Evolutionary conservation across 2,888 invertebrate species (phyloP).

Genomic region (Cyclophora punctaria): DNA sequence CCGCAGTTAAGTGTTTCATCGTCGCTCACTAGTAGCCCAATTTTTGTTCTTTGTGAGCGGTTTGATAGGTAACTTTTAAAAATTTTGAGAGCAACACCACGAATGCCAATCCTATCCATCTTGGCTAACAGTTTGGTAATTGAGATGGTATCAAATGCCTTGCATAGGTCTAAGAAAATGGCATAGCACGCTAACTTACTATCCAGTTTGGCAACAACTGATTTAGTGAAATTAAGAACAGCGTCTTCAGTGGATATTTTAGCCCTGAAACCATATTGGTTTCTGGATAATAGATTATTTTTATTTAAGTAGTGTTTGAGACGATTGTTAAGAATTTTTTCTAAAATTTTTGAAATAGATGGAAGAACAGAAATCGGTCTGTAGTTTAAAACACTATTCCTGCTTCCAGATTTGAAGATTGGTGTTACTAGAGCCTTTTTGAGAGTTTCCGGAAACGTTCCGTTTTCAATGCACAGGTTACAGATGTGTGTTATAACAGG

Average conservation of each 20-base stretch:
- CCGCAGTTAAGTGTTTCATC: constrained; percentile 1
- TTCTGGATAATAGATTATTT: constrained; percentile 3
- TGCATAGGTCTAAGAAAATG: background rate
- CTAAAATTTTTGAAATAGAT: constrained; percentile 7
- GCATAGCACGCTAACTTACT: background rate
- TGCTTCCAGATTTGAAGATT: constrained; percentile 6
- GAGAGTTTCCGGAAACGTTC: constrained; percentile 4
- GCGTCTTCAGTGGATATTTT: background rate
- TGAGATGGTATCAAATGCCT: background rate
- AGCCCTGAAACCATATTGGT: constrained; percentile 10
- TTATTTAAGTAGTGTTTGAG: constrained; percentile 1
- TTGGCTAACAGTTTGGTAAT: constrained; percentile 4
- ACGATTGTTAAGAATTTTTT: constrained; percentile 5
- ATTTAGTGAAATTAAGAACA: constrained; percentile 1
- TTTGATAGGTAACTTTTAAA: constrained; percentile 6
- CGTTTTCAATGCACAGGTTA: constrained; percentile 1
- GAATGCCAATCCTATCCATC: constrained; percentile 6
- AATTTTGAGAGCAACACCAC: constrained; percentile 6
- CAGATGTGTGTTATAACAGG: constrained; percentile 3
- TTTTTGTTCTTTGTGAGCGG: constrained; percentile 1
- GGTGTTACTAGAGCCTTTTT: constrained; percentile 6
- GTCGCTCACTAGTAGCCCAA: constrained; percentile 1
- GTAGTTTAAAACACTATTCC: constrained; percentile 8
- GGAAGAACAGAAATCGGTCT: constrained; percentile 10
- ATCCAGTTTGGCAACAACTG: background rate